Evolutionary conservation across 2,888 invertebrate species (phyloP).

Genomic region (Spatulosminthurus flaviceps): DNA sequence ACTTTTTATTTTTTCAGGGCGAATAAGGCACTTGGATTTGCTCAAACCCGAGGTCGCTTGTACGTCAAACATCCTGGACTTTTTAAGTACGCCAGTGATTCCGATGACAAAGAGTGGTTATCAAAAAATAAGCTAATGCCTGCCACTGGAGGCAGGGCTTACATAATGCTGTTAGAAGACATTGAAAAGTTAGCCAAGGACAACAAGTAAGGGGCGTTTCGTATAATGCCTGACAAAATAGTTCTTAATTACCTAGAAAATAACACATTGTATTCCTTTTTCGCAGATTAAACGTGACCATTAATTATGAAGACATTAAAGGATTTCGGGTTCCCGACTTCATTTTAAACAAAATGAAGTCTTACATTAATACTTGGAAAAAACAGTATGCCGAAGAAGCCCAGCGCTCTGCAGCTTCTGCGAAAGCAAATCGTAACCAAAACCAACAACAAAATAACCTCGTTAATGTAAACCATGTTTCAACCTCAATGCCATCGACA

Average conservation of each 20-base stretch:
- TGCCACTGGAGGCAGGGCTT: slow-evolving; percentile 81
- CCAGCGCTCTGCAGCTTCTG: slow-evolving; percentile 52
- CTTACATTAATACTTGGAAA: slow-evolving; percentile 70
- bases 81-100: slow-evolving; percentile 80
- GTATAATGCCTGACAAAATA: background rate
- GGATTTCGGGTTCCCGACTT: slow-evolving; percentile 81
- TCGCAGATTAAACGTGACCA: slow-evolving; percentile 62
- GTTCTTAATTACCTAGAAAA: background rate
- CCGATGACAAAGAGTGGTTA: slow-evolving; percentile 83
- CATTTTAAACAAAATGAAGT: slow-evolving; percentile 78
- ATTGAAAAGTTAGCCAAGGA: slow-evolving; percentile 78
- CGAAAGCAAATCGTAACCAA: slow-evolving; percentile 38
- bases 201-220: slow-evolving; percentile 72
- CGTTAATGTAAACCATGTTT: slow-evolving; percentile 33
- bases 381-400: slow-evolving; percentile 63
- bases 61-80: slow-evolving; percentile 81
- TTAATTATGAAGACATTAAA: slow-evolving; percentile 72
- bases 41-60: slow-evolving; percentile 78
- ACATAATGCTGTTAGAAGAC: slow-evolving; percentile 81
- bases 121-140: slow-evolving; percentile 79
- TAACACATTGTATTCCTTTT: background rate
- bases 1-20: slow-evolving; percentile 66
- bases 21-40: slow-evolving; percentile 78
- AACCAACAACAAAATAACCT: slow-evolving; percentile 45
- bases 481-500: slow-evolving; percentile 6